phyloP scores from a whole-genome alignment of 2,888 invertebrate species.

The Autographa pulchrina region DNA sequence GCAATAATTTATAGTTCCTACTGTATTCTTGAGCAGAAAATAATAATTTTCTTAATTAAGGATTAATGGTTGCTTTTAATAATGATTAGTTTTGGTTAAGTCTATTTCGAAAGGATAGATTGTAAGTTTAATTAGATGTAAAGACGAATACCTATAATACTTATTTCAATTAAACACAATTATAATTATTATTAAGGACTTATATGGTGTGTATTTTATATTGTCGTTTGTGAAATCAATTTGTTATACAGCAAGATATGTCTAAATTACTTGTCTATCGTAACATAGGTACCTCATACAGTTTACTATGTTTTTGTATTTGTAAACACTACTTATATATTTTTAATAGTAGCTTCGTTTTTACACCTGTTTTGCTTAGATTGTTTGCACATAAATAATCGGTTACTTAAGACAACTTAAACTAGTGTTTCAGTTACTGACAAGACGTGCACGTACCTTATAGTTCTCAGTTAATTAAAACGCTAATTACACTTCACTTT shows the following conservation, averaged over 20 bases:
- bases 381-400: neutral
- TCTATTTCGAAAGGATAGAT: neutral
- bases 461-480: conserved; percentile 57
- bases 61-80: neutral
- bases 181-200: too few species aligned
- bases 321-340: conserved; percentile 9
- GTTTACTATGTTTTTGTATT: neutral
- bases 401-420: neutral
- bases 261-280: too few species aligned
- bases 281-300: neutral
- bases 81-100: neutral
- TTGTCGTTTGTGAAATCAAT: neutral
- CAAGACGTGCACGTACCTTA: conserved; percentile 64
- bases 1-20: neutral
- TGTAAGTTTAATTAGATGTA: too few species aligned
- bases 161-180: too few species aligned
- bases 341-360: neutral
- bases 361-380: neutral
- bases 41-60: neutral
- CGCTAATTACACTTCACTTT: conserved; percentile 56
- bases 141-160: too few species aligned
- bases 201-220: neutral
- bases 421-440: conserved; percentile 28
- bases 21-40: neutral
- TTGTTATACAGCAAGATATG: too few species aligned